Evolutionary conservation across 1,140 invertebrate species (phyloP).

Genomic region (Pemphigus obesinymphae): DNA sequence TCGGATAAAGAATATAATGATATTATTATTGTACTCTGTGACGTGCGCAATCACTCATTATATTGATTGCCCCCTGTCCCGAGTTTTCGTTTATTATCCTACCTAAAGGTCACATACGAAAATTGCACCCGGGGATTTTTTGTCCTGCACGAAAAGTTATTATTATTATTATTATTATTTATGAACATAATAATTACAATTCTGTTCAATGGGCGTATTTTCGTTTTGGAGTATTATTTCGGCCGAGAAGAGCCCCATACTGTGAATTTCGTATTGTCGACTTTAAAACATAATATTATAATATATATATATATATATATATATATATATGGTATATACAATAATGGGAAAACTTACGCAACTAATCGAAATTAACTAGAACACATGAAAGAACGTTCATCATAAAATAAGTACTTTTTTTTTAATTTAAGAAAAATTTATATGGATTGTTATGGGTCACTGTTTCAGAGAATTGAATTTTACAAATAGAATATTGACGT

Average conservation of each 20-base stretch:
- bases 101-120: not conserved
- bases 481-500: too few relatives aligned
- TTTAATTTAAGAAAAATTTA: too few relatives aligned
- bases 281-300: too few relatives aligned
- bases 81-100: not conserved
- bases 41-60: not conserved
- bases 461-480: too few relatives aligned
- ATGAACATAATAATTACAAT: not conserved
- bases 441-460: too few relatives aligned
- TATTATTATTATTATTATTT: not conserved
- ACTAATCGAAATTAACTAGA: too few relatives aligned
- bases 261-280: too few relatives aligned
- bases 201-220: not conserved
- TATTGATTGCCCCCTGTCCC: not conserved
- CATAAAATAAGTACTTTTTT: too few relatives aligned
- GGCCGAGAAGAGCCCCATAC: not conserved
- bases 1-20: not conserved
- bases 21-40: not conserved
- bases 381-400: too few relatives aligned
- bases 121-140: not conserved
- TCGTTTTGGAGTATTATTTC: not conserved
- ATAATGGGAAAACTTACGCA: too few relatives aligned
- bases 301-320: too few relatives aligned
- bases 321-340: too few relatives aligned
- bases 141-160: not conserved